Conservation (phyloP, 2,888 invertebrate species). For the Apamea anceps region DNA sequence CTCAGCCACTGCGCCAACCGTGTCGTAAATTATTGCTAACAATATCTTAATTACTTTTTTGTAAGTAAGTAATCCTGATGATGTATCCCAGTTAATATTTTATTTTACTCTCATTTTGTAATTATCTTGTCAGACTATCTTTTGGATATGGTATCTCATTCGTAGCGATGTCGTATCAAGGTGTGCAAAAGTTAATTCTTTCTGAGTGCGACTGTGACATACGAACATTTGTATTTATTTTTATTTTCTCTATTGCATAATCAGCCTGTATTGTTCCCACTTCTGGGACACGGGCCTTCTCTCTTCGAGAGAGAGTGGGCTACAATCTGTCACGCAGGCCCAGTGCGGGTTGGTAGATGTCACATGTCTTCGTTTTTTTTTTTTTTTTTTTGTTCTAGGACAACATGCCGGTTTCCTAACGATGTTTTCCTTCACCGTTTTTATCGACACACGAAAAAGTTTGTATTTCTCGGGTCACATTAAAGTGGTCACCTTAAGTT, state of each 20-base stretch:
- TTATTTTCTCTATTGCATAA: too few relatives aligned
- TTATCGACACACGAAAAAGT: too few relatives aligned
- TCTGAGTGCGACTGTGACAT: slow-evolving; percentile 47
- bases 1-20: too few relatives aligned
- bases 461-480: background rate
- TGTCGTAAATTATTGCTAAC: background rate
- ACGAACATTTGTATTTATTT: slow-evolving; percentile 21
- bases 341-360: too few relatives aligned
- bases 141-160: background rate
- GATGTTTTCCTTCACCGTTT: background rate
- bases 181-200: slow-evolving; percentile 40
- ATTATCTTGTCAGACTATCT: background rate
- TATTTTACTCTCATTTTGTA: background rate
- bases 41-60: background rate
- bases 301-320: too few relatives aligned
- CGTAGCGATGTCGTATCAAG: slow-evolving; percentile 7
- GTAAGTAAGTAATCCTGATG: background rate
- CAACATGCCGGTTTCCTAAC: too few relatives aligned
- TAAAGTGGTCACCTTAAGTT: background rate
- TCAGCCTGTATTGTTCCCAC: too few relatives aligned
- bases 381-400: too few relatives aligned
- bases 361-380: too few relatives aligned
- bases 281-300: too few relatives aligned
- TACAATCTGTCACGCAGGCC: too few relatives aligned
- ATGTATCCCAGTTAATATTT: background rate